A percentile compares a stretch with the other conserved stretches of the same genome.
Conservation (phyloP, 2,888 invertebrate genomes). For the Leucoma salicis region DNA sequence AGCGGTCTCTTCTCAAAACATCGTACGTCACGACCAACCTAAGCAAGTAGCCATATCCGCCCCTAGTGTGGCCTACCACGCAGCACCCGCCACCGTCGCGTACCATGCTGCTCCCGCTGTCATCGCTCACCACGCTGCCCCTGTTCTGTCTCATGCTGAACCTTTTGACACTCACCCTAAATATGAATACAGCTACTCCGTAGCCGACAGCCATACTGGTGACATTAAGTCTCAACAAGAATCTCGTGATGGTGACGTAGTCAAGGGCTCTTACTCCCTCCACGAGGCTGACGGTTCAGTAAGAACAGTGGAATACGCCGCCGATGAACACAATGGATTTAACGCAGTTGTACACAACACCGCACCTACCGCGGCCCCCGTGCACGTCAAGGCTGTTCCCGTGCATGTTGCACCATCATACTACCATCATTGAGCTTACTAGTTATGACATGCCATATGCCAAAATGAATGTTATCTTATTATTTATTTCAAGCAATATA, state of each 20-base stretch:
- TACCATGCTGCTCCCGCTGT: constrained; percentile 26
- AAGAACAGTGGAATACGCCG: constrained; percentile 71
- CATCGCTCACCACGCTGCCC: constrained; percentile 23
- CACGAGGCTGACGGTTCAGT: constrained; percentile 74
- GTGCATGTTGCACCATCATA: constrained; percentile 50
- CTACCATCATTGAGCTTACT: constrained; percentile 49
- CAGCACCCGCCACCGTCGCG: constrained; percentile 14
- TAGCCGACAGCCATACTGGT: constrained; percentile 75
- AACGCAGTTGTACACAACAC: constrained; percentile 57
- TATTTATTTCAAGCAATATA: constrained; percentile 44
- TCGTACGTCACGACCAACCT: constrained; percentile 39
- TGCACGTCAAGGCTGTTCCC: constrained; percentile 38
- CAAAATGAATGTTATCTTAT: constrained; percentile 36
- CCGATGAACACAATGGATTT: constrained; percentile 69
- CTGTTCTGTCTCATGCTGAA: constrained; percentile 15
- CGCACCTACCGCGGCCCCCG: constrained; percentile 45
- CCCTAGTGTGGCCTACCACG: constrained; percentile 27
- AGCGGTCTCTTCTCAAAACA: constrained; percentile 51
- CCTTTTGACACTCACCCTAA: constrained; percentile 50
- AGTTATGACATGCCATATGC: constrained; percentile 5
- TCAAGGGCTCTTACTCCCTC: constrained; percentile 72
- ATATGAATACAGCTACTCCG: constrained; percentile 74
- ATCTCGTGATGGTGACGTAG: constrained; percentile 67
- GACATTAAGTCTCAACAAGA: constrained; percentile 77
- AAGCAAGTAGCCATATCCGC: constrained; percentile 34